phyloP scores from a whole-genome alignment of 1,140 invertebrate genomes.

The Agrypnia vestita region DNA sequence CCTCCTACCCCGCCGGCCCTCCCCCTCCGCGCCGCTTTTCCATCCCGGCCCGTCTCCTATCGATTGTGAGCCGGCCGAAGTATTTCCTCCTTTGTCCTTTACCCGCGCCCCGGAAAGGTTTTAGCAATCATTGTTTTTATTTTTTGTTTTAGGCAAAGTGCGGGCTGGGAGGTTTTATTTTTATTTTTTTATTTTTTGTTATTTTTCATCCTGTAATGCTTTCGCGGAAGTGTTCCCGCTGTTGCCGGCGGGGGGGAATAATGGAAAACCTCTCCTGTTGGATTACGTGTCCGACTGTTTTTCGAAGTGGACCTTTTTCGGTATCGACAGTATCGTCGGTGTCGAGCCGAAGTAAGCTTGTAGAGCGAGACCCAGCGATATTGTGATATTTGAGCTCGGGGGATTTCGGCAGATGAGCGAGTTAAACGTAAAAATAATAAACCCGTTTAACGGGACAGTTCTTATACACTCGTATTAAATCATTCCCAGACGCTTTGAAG shows the following conservation, averaged over 20 bases:
- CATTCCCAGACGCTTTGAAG: too few species aligned
- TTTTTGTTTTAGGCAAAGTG: slow-evolving; percentile 24
- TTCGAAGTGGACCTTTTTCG: not conserved
- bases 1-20: not conserved
- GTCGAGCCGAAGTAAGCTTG: too few species aligned
- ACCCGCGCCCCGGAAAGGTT: slow-evolving; percentile 11
- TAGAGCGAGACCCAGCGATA: too few species aligned
- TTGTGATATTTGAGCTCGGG: too few species aligned
- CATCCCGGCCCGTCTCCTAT: slow-evolving; percentile 20
- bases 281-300: not conserved
- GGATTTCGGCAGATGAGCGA: too few species aligned
- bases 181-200: slow-evolving; percentile 1
- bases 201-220: not conserved
- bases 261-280: not conserved
- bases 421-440: too few species aligned
- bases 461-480: too few species aligned
- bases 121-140: slow-evolving; percentile 31
- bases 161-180: not conserved
- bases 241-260: not conserved
- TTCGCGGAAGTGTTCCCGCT: not conserved
- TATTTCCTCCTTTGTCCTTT: slow-evolving; percentile 20
- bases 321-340: too few species aligned
- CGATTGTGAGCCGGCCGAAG: slow-evolving; percentile 32
- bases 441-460: too few species aligned
- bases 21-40: slow-evolving; percentile 12